Evolutionary conservation across 2,888 invertebrate species (phyloP).

Genomic region (Acleris cristana): DNA sequence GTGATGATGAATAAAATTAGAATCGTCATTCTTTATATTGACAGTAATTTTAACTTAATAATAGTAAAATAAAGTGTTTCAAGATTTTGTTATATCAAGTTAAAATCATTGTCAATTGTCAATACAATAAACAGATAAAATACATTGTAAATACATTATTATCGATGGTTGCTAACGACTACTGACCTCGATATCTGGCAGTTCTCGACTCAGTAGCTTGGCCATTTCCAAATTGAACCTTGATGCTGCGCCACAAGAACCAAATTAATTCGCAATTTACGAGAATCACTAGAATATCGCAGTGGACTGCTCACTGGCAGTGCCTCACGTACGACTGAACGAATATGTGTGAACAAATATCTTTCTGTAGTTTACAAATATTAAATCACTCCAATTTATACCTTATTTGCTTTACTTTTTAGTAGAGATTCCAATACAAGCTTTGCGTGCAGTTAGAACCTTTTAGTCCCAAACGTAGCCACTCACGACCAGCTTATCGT

Average conservation of each 20-base stretch:
- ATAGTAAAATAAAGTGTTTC: too few relatives aligned
- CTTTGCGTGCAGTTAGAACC: neutral
- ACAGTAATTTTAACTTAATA: too few relatives aligned
- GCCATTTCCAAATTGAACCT: conserved; percentile 61
- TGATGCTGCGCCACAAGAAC: conserved; percentile 29
- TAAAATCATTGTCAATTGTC: too few relatives aligned
- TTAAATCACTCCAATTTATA: neutral
- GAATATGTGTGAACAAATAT: neutral
- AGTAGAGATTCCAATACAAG: too few relatives aligned
- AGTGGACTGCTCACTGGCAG: conserved; percentile 82
- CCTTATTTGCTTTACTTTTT: neutral
- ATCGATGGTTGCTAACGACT: neutral
- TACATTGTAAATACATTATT: neutral
- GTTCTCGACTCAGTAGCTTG: conserved; percentile 86
- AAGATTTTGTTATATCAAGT: too few relatives aligned
- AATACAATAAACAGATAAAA: neutral
- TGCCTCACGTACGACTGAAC: conserved; percentile 70
- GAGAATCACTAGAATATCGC: conserved; percentile 39
- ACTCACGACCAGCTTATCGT: conserved; percentile 5
- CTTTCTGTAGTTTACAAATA: neutral
- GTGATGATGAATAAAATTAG: too few relatives aligned
- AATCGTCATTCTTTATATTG: too few relatives aligned
- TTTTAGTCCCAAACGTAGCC: neutral
- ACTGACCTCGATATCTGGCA: conserved; percentile 93
- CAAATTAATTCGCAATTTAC: conserved; percentile 32